Evolutionary conservation across 1,140 invertebrate genomes (phyloP).

Genomic region (Apis cerana): DNA sequence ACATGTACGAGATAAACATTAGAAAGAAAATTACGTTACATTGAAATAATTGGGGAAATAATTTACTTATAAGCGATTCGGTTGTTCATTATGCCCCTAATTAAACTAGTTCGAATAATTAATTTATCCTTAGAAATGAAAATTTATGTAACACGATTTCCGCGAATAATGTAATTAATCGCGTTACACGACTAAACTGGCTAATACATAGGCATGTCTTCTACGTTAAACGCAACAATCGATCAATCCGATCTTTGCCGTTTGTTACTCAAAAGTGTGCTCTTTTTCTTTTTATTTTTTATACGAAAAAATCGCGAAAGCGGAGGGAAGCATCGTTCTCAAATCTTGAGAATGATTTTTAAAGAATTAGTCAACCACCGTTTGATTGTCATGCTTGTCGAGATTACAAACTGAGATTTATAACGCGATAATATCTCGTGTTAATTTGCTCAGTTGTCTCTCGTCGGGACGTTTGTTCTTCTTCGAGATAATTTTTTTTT

Average conservation of each 20-base stretch:
- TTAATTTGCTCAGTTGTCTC: not conserved
- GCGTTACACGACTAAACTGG: not conserved
- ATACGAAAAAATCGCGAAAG: not conserved
- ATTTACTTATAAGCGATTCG: not conserved
- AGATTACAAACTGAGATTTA: slow-evolving; percentile 1
- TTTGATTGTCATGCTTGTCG: not conserved
- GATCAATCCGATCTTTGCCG: too few relatives aligned
- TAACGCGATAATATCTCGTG: not conserved
- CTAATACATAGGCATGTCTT: too few relatives aligned
- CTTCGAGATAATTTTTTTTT: not conserved
- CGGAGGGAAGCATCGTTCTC: not conserved
- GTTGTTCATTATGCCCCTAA: not conserved
- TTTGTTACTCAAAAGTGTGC: not conserved
- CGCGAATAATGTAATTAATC: not conserved
- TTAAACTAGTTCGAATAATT: not conserved
- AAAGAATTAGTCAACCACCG: not conserved
- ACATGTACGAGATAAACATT: not conserved
- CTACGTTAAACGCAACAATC: too few relatives aligned
- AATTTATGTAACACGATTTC: not conserved
- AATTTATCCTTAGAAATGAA: not conserved
- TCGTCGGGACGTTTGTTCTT: not conserved
- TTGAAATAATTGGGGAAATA: not conserved
- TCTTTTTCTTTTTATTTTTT: not conserved
- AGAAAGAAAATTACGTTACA: not conserved
- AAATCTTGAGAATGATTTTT: not conserved